A percentile compares a stretch with the other conserved stretches of the same genome.
Conservation (phyloP, 2,888 invertebrate species). For the Meiosimyza platycephala region DNA sequence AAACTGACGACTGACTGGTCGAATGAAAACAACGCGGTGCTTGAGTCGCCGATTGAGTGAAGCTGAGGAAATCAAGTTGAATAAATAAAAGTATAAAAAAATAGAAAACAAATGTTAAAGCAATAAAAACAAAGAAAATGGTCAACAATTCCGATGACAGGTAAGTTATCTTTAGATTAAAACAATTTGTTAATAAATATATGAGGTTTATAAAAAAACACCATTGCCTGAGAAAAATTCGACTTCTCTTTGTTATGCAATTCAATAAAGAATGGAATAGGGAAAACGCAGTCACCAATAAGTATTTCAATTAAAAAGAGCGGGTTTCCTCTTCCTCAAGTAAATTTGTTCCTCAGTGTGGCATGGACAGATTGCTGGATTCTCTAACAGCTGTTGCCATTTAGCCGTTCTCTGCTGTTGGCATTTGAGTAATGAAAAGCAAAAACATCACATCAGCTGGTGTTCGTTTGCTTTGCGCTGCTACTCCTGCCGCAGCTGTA, state of each 20-base stretch:
- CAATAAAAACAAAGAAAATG: slow-evolving; percentile 34
- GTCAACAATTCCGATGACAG: slow-evolving; percentile 34
- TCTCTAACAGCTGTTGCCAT: no score
- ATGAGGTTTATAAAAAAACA: background rate
- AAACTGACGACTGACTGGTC: background rate
- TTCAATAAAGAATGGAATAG: background rate
- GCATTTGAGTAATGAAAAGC: no score
- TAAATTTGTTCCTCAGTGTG: no score
- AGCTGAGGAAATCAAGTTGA: slow-evolving; percentile 23
- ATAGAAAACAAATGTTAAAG: slow-evolving; percentile 35
- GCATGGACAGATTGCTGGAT: no score
- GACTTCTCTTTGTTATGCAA: slow-evolving; percentile 28
- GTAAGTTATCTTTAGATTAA: slow-evolving; percentile 17
- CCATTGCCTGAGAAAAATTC: background rate
- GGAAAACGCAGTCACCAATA: no score
- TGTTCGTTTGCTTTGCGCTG: no score
- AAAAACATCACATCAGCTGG: no score
- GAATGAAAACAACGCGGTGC: background rate
- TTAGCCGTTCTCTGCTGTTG: no score
- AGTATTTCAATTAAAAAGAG: no score
- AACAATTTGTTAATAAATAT: background rate
- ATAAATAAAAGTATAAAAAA: background rate
- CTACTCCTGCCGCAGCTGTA: background rate
- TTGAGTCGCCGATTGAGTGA: background rate
- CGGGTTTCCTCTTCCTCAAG: no score